Percentiles rank a stretch among this genome's conserved stretches.
phyloP scores from a whole-genome alignment of 1,140 invertebrate genomes.

The Ips typographus region DNA sequence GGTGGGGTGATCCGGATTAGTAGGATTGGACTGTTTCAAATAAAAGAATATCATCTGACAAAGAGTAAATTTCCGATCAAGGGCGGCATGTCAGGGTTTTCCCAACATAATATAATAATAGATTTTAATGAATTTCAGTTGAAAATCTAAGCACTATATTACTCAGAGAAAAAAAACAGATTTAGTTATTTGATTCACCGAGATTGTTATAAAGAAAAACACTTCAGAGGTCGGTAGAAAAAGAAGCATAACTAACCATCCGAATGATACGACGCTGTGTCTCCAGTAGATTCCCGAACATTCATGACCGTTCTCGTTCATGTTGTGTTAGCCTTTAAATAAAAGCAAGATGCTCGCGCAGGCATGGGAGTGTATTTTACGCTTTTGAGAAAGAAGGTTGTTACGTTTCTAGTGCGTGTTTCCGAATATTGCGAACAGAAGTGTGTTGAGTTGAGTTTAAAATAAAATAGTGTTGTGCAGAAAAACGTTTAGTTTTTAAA shows the following conservation, averaged over 20 bases:
- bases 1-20: too few species aligned
- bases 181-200: too few species aligned
- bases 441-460: constrained; percentile 11
- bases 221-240: too few species aligned
- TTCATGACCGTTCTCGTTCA: constrained; percentile 36
- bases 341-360: constrained; percentile 29
- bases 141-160: too few species aligned
- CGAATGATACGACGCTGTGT: constrained; percentile 30
- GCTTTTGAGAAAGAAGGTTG: constrained; percentile 18
- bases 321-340: constrained; percentile 40
- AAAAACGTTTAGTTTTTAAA: constrained; percentile 27
- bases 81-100: too few species aligned
- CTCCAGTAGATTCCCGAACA: constrained; percentile 43
- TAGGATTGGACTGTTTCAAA: too few species aligned
- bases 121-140: too few species aligned
- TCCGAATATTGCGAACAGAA: constrained; percentile 7
- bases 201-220: too few species aligned
- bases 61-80: too few species aligned
- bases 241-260: background rate
- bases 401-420: constrained; percentile 6
- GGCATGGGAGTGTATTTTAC: constrained; percentile 32
- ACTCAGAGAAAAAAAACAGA: too few species aligned
- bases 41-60: too few species aligned
- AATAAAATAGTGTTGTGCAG: constrained; percentile 4
- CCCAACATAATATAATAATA: too few species aligned